Evolutionary conservation across 1,140 invertebrate species (phyloP).

Genomic region (Leptinotarsa defecta): DNA sequence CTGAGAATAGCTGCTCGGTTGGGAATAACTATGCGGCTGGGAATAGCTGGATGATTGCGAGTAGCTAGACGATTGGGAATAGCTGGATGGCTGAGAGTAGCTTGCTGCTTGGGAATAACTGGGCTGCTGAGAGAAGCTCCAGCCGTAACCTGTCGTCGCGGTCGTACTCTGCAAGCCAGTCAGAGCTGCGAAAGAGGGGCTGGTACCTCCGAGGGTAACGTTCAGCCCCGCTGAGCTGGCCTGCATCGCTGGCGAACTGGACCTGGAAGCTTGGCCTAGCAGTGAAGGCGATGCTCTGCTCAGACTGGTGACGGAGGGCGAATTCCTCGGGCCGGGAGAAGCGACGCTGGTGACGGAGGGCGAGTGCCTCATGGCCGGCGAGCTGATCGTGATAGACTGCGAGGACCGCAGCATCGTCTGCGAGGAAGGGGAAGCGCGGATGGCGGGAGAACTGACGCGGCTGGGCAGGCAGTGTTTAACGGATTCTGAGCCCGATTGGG

Average conservation of each 20-base stretch:
- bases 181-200: constrained; percentile 51
- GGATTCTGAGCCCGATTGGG: constrained; percentile 68
- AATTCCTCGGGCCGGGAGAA: constrained; percentile 49
- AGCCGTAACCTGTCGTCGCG: constrained; percentile 46
- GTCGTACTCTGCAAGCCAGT: constrained; percentile 52
- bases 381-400: constrained; percentile 42
- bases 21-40: constrained; percentile 43
- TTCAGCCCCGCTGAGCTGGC: constrained; percentile 64
- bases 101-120: constrained; percentile 46
- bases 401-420: constrained; percentile 44
- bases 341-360: constrained; percentile 51
- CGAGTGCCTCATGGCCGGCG: constrained; percentile 43
- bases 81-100: constrained; percentile 54
- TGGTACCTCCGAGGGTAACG: constrained; percentile 60
- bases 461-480: constrained; percentile 64
- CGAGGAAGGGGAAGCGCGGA: constrained; percentile 45
- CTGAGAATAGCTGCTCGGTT: constrained; percentile 51
- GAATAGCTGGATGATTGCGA: constrained; percentile 20
- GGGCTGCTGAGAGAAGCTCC: constrained; percentile 49
- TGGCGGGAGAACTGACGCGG: constrained; percentile 51
- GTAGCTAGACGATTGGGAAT: constrained; percentile 33
- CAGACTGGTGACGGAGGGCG: constrained; percentile 48
- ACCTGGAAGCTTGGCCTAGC: constrained; percentile 49
- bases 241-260: constrained; percentile 59
- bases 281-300: constrained; percentile 52